Evolutionary conservation across 2,888 invertebrate genomes (phyloP).

Genomic region (Drosophila demipolita): DNA sequence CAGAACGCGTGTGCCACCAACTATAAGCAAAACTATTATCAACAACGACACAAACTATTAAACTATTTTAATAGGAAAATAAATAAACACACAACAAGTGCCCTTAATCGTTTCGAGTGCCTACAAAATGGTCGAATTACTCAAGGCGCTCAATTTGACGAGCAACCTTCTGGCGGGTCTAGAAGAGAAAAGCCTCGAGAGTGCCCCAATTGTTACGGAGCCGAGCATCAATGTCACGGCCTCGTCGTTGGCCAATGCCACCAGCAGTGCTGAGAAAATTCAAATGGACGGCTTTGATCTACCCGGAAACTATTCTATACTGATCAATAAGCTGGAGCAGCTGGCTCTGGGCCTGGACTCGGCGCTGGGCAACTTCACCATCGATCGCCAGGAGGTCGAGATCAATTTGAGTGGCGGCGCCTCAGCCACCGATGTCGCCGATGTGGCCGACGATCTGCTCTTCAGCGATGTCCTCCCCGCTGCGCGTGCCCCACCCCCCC

Average conservation of each 20-base stretch:
- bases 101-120: neutral
- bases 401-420: constrained; percentile 70
- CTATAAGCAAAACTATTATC: constrained; percentile 3
- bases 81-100: constrained; percentile 26
- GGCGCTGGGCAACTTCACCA: constrained; percentile 79
- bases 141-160: constrained; percentile 70
- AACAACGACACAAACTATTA: constrained; percentile 7
- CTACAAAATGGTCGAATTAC: constrained; percentile 68
- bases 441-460: constrained; percentile 62
- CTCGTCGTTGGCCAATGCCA: constrained; percentile 41
- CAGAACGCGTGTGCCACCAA: constrained; percentile 41
- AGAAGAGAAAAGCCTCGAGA: constrained; percentile 58
- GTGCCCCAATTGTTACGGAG: constrained; percentile 37
- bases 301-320: constrained; percentile 83
- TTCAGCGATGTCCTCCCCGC: constrained; percentile 68
- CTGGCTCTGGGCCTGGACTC: constrained; percentile 82
- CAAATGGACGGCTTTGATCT: constrained; percentile 77
- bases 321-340: constrained; percentile 84
- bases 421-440: constrained; percentile 57
- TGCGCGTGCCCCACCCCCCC: constrained; percentile 70
- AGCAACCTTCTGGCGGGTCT: constrained; percentile 67
- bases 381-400: constrained; percentile 82
- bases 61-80: neutral
- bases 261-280: constrained; percentile 67
- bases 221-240: constrained; percentile 45